Base-by-base conservation (phyloP, 2,888 invertebrate species). In the Aleiodes leptofemur region DNA sequence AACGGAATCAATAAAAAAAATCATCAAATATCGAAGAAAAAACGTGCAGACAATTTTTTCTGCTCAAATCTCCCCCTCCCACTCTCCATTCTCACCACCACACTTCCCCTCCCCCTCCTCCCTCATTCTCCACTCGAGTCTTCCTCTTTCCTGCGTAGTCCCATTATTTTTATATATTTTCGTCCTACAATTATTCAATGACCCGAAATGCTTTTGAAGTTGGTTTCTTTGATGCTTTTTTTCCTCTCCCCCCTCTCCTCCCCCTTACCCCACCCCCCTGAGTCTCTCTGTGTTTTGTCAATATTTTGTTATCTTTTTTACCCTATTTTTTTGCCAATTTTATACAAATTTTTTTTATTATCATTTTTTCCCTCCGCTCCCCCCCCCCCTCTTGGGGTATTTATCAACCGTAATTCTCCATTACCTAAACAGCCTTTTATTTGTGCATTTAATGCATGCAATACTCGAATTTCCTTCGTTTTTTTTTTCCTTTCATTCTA, bases 131-230 rank as follows among this genome's bases (percentile, higher is more conserved):
- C 23, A 61, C 43, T 64, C 23, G 16, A 14, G 34, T 51, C 34
- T 73, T 77, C 57, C 69, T 68, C 43, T 50, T 66, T 9, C 53
- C 55, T 57, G 57, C 13, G 53, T 74, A 59, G 56, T 48, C 50
- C 66, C 66, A 71, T 74, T 74, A 73, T 77, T 74, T 72, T 51
- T 57, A 68, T 64, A 77, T 72, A 77, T 68, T 77, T 77, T 77
- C 59, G 74, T 74, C 72, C 59, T 69, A 43, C 69, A 72, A 77
- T 74, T 72, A 71, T 56, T 66, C 71, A 77, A 69, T 77, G 68
- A 77, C 72, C 72, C 23, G 61, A 68, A 77, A 72, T 56, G 64
- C 69, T 57, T 72, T 68, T 74, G 75, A 75, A 56, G 68, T 71
- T 23, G n/a, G 23, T 48, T 68, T 72, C 57, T 74, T 61, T 70